Conservation (phyloP, 2,888 invertebrate species). For the Hartigia nigra region DNA sequence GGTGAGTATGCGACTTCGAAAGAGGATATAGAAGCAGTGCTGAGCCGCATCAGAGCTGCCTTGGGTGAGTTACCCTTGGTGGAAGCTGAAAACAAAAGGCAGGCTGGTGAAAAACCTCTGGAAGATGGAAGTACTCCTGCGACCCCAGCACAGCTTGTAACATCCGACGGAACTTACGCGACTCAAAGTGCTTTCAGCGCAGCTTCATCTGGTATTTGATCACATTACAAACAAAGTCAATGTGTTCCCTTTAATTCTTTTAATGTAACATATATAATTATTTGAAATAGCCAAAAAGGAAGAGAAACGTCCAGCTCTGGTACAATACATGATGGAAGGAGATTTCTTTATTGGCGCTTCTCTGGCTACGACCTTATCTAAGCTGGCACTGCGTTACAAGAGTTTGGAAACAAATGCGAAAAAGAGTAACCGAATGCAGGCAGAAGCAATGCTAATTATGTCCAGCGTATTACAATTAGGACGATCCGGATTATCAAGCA, state of each 20-base stretch:
- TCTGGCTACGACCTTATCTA: conserved; percentile 89
- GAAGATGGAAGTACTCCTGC: conserved; percentile 60
- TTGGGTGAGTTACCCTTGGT: conserved; percentile 72
- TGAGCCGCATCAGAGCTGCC: conserved; percentile 79
- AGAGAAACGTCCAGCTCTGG: conserved; percentile 81
- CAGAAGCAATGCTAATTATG: conserved; percentile 89
- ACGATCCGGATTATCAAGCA: conserved; percentile 70
- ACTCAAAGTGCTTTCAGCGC: conserved; percentile 97
- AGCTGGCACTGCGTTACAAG: conserved; percentile 78
- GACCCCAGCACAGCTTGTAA: conserved; percentile 80
- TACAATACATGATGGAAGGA: conserved; percentile 91
- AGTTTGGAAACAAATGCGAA: conserved; percentile 45
- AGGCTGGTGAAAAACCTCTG: conserved; percentile 76
- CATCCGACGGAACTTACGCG: conserved; percentile 99
- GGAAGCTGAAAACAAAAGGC: conserved; percentile 76
- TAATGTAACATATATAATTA: neutral
- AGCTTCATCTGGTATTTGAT: conserved; percentile 66
- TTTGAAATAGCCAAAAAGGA: conserved; percentile 67
- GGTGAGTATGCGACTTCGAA: conserved; percentile 92
- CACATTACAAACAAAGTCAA: neutral
- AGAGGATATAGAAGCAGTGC: conserved; percentile 82
- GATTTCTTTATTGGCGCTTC: conserved; percentile 97
- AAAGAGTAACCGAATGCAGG: conserved; percentile 72
- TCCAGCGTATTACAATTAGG: conserved; percentile 88
- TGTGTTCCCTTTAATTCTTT: neutral